phyloP scores from a whole-genome alignment of 2,113 vertebrate genomes.

The Nipponia nippon region DNA sequence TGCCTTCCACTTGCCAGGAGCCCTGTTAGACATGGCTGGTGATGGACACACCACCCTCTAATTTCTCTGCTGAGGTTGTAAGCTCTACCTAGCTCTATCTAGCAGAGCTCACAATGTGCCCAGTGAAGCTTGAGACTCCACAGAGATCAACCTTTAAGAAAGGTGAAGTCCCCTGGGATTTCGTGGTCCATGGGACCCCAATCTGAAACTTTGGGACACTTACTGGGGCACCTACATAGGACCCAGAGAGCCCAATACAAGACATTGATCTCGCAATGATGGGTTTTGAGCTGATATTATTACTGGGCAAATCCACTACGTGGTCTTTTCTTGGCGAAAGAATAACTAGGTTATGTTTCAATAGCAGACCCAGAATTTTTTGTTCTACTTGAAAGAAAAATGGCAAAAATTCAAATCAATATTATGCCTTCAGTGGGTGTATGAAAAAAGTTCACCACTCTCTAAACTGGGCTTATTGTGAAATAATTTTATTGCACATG shows the following conservation, averaged over 20 bases:
- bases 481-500: neutral
- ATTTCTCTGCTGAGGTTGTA: neutral
- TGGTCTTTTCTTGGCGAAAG: neutral
- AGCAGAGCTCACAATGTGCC: neutral
- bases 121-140: fast-evolving
- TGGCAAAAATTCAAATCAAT: neutral
- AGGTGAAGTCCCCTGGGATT: neutral
- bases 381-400: neutral
- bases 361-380: neutral
- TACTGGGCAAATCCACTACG: neutral
- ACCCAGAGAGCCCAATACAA: neutral
- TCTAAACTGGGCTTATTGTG: neutral
- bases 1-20: neutral
- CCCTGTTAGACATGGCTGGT: neutral
- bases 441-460: neutral
- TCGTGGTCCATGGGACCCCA: neutral
- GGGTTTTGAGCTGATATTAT: neutral
- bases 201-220: neutral
- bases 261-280: neutral
- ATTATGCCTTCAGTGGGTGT: neutral
- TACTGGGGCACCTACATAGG: neutral
- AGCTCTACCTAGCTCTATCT: neutral
- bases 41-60: neutral
- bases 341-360: neutral
- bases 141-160: neutral